A percentile compares a stretch with the other conserved stretches of the same genome.
phyloP scores from a whole-genome alignment of 2,888 invertebrate genomes.

The Macaria liturata region DNA sequence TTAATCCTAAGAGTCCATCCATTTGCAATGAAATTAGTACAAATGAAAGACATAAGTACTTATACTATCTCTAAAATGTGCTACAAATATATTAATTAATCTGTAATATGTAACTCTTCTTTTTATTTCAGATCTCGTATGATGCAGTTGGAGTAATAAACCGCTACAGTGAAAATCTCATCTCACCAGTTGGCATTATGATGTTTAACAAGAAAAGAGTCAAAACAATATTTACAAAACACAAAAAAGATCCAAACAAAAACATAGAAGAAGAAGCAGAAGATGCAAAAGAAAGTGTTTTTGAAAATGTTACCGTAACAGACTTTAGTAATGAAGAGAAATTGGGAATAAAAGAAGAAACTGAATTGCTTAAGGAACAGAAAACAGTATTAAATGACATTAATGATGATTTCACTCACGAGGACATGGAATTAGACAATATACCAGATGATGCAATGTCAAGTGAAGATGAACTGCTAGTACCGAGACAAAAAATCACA shows the following conservation, averaged over 20 bases:
- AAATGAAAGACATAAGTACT: too few species aligned
- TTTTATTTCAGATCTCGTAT: constrained; percentile 40
- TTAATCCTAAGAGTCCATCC: too few species aligned
- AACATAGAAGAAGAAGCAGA: constrained; percentile 16
- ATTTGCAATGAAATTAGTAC: too few species aligned
- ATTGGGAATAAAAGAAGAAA: constrained; percentile 15
- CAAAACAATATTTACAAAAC: constrained; percentile 38
- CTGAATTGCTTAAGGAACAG: constrained; percentile 2
- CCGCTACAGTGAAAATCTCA: constrained; percentile 40
- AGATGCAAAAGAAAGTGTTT: constrained; percentile 25
- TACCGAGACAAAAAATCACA: constrained; percentile 6
- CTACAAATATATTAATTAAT: too few species aligned
- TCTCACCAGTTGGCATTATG: constrained; percentile 44
- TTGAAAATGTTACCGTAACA: constrained; percentile 28
- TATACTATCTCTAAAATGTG: too few species aligned
- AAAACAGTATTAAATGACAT: constrained; percentile 11
- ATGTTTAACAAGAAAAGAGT: constrained; percentile 38
- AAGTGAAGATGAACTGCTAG: constrained; percentile 21
- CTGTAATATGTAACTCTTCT: neutral
- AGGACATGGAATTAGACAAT: constrained; percentile 21
- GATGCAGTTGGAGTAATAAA: constrained; percentile 49
- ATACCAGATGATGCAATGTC: constrained; percentile 11
- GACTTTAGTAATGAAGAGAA: constrained; percentile 18
- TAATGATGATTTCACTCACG: constrained; percentile 14
- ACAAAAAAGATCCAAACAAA: constrained; percentile 21